Evolutionary conservation across 2,113 vertebrate genomes (phyloP), one percentile per base, ranked within the genome.

Genomic region (Marmota monax): DNA sequence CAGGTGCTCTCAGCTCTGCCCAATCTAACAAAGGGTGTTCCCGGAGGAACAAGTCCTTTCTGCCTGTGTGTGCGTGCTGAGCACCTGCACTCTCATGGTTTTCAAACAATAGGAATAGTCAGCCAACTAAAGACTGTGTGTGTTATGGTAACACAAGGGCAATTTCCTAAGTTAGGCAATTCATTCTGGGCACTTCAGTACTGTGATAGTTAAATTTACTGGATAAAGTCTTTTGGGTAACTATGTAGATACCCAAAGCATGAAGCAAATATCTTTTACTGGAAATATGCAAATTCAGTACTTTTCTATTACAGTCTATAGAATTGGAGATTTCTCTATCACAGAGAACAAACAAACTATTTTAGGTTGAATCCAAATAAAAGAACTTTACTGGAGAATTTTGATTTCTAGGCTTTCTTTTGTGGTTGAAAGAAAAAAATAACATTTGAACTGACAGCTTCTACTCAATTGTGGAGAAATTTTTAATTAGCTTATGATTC

Each of bases 301-400:
- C 95, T 95, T 96, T 97, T 83, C 73, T 88, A 73, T 80, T 74
- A 72, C 34, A 84, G 29, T 88, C 84, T 88, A 53, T 92, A 29
- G 63, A 74, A 84, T 42, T 67, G 80, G 87, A 83, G 69, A 92
- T 85, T 90, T 84, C 92, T n/a, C 58, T 95, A 92, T 96, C 83
- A 73, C 79, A 95, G 70, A 88, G 88, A 87, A 65, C 56, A 78
- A 80, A 88, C 83, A 73, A 80, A 88, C 83, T 95, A 97, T 97
- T 97, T 97, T 96, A 97, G 92, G 84, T 94, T 96, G 78, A 95
- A 94, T 86, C 78, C 70, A 90, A 98, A 98, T 98, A 98, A 98
- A 98, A 96, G 23, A 96, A 96, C 67, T 96, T 94, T 92, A 86
- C 90, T 93, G 85, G 96, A 96, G 32, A 95, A 70, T 95, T 83